A percentile compares a stretch with the other conserved stretches of the same genome.
Conservation (phyloP, 2,113 vertebrate genomes). For the Ahaetulla prasina region DNA sequence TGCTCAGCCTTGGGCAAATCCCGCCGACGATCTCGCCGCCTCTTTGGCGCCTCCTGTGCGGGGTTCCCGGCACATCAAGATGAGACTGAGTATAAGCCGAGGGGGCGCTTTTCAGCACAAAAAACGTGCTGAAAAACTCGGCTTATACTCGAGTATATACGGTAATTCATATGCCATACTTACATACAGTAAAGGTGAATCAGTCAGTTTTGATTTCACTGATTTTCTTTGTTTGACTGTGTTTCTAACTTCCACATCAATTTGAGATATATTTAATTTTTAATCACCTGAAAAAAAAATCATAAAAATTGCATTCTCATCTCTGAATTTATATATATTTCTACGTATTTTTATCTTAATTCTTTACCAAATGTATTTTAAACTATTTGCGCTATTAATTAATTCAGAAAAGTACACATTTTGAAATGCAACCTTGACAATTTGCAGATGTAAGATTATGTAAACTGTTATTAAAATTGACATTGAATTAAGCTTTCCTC, state of each 20-base stretch:
- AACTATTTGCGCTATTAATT: neutral
- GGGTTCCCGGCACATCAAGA: too few species aligned
- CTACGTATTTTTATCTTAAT: neutral
- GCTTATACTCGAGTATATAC: too few species aligned
- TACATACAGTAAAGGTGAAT: neutral
- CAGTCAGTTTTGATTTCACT: neutral
- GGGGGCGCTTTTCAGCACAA: too few species aligned
- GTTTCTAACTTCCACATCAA: neutral
- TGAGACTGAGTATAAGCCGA: too few species aligned
- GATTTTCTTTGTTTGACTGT: neutral
- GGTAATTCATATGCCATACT: neutral
- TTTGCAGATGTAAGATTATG: neutral
- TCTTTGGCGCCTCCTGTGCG: too few species aligned
- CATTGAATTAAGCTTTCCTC: neutral
- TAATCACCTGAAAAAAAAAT: neutral
- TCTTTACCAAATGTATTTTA: neutral
- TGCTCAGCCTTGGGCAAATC: too few species aligned
- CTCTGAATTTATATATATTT: neutral
- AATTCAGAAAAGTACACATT: neutral
- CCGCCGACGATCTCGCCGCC: too few species aligned
- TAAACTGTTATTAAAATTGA: neutral
- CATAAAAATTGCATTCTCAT: neutral
- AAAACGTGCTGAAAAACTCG: too few species aligned
- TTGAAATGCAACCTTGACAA: neutral
- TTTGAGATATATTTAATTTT: neutral